Evolutionary conservation across 2,113 vertebrate species (phyloP).

Genomic region (Taurulus bubalis): DNA sequence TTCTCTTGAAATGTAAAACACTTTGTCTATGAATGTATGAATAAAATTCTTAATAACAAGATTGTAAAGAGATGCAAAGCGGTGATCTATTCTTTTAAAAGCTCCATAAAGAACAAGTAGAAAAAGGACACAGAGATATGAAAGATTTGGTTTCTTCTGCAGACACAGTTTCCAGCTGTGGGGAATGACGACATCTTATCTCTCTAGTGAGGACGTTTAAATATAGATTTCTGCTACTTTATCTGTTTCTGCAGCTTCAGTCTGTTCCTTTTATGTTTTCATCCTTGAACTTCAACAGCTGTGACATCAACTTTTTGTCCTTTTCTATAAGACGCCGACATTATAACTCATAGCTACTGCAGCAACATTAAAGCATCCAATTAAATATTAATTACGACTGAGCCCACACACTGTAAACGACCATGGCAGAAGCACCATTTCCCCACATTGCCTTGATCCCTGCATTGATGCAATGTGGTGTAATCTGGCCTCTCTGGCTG

Average conservation of each 20-base stretch:
- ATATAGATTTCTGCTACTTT: slow-evolving; percentile 68
- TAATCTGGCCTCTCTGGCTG: slow-evolving; percentile 59
- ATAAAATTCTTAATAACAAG: slow-evolving; percentile 2
- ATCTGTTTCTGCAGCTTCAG: slow-evolving; percentile 44
- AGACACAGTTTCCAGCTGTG: slow-evolving; percentile 39
- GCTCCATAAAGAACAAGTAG: slow-evolving; percentile 7
- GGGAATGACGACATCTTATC: slow-evolving; percentile 57
- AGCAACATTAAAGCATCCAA: slow-evolving; percentile 17
- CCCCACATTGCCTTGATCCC: slow-evolving; percentile 30
- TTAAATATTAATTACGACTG: slow-evolving; percentile 31
- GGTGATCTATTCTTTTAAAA: slow-evolving; percentile 45
- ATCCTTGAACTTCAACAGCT: slow-evolving; percentile 28
- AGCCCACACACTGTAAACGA: slow-evolving; percentile 28
- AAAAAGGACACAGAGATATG: slow-evolving; percentile 30
- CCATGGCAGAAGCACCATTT: slow-evolving; percentile 25
- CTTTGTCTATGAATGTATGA: neutral
- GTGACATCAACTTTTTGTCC: slow-evolving; percentile 9
- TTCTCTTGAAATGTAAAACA: neutral
- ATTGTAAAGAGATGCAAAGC: slow-evolving; percentile 11
- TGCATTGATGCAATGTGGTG: slow-evolving; percentile 69
- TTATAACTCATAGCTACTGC: slow-evolving; percentile 29
- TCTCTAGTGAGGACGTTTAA: slow-evolving; percentile 65
- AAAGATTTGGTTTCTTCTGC: slow-evolving; percentile 49
- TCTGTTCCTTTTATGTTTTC: slow-evolving; percentile 18
- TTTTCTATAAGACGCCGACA: neutral